Evolutionary conservation across 2,888 invertebrate genomes (phyloP).

Genomic region (Parnassius apollo): DNA sequence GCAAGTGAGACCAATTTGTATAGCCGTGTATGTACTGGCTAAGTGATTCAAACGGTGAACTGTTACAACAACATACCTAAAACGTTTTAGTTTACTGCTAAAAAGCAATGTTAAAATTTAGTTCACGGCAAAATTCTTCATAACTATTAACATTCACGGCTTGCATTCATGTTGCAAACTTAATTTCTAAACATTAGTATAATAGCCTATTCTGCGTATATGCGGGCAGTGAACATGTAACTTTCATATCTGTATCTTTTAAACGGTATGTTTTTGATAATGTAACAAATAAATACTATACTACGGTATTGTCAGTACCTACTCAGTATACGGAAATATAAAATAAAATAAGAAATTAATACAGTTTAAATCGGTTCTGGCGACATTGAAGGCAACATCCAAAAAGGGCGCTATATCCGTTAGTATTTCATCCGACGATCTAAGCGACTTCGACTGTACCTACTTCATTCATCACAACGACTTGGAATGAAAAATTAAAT

Average conservation of each 20-base stretch:
- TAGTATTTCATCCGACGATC: no score
- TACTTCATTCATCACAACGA: no score
- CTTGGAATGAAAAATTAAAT: no score
- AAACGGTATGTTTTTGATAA: no score
- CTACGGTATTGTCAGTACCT: no score
- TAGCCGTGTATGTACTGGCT: not conserved
- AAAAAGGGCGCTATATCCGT: no score
- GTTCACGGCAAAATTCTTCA: constrained; percentile 23
- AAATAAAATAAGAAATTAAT: no score
- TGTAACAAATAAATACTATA: no score
- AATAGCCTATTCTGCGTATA: not conserved
- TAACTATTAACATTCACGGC: constrained; percentile 16
- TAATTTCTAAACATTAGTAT: constrained; percentile 1
- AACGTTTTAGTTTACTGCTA: constrained; percentile 14
- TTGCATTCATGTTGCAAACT: constrained; percentile 4
- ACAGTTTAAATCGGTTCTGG: no score
- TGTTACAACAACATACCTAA: constrained; percentile 11
- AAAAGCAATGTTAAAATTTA: constrained; percentile 20
- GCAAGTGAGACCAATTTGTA: constrained; percentile 2
- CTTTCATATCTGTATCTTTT: not conserved
- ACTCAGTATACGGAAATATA: no score
- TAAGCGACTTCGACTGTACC: no score
- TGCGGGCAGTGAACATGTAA: not conserved
- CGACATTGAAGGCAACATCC: no score
- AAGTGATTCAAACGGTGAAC: constrained; percentile 2